A percentile compares a stretch with the other conserved stretches of the same genome.
Conservation (phyloP, 2,888 invertebrate genomes). For the Euzophera pinguis region DNA sequence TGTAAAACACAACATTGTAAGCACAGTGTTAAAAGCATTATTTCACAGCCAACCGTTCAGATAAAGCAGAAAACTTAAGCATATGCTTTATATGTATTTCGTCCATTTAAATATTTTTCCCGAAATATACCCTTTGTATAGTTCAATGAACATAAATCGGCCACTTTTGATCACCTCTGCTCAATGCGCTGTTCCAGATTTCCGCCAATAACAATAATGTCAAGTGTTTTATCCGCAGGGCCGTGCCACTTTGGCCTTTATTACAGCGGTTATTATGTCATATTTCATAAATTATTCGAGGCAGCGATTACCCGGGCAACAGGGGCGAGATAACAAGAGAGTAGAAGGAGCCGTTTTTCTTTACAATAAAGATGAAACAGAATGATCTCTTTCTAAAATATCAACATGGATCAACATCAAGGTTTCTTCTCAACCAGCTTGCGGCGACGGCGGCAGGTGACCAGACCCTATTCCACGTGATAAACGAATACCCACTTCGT, state of each 20-base stretch:
- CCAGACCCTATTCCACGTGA: too few relatives aligned
- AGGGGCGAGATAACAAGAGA: slow-evolving; percentile 46
- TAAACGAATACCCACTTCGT: too few relatives aligned
- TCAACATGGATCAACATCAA: too few relatives aligned
- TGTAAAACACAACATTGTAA: too few relatives aligned
- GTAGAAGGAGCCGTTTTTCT: slow-evolving; percentile 16
- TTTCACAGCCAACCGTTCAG: too few relatives aligned
- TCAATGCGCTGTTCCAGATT: slow-evolving; percentile 27
- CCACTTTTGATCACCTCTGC: neutral
- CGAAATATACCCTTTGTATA: neutral
- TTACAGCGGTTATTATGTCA: slow-evolving; percentile 67
- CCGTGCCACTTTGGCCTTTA: slow-evolving; percentile 49
- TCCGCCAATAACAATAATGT: slow-evolving; percentile 53
- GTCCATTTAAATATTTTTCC: too few relatives aligned
- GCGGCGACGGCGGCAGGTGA: too few relatives aligned
- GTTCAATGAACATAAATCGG: neutral
- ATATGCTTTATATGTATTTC: too few relatives aligned
- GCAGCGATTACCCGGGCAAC: slow-evolving; percentile 52
- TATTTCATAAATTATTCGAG: slow-evolving; percentile 71
- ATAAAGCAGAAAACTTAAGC: too few relatives aligned
- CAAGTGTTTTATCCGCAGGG: slow-evolving; percentile 50
- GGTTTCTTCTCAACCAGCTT: too few relatives aligned
- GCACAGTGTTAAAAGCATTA: too few relatives aligned
- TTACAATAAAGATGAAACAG: neutral
- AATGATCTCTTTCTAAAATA: too few relatives aligned